Evolutionary conservation across 2,113 vertebrate genomes (phyloP).

Genomic region (Coptodon bakossiorum): DNA sequence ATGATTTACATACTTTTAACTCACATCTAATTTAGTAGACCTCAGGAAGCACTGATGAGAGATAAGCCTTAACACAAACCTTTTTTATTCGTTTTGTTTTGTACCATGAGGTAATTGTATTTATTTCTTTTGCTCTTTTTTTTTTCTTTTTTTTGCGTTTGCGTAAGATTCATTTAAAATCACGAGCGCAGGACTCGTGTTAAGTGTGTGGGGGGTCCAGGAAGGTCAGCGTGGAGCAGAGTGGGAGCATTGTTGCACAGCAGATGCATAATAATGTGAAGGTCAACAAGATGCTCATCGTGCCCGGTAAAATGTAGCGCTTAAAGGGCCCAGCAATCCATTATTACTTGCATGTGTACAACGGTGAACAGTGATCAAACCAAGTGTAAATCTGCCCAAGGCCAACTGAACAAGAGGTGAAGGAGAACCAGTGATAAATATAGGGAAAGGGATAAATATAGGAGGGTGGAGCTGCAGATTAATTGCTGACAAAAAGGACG

Average conservation of each 20-base stretch:
- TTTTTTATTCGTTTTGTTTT: background rate
- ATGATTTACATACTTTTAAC: slow-evolving; percentile 38
- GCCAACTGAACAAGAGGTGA: slow-evolving; percentile 56
- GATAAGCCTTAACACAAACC: background rate
- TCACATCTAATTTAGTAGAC: slow-evolving; percentile 15
- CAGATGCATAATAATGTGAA: slow-evolving; percentile 60
- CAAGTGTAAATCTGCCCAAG: slow-evolving; percentile 55
- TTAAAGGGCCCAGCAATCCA: slow-evolving; percentile 36
- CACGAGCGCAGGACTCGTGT: slow-evolving; percentile 4
- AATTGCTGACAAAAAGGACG: slow-evolving; percentile 72
- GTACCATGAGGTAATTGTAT: background rate
- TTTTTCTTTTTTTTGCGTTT: background rate
- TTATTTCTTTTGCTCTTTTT: background rate
- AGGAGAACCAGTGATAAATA: slow-evolving; percentile 46
- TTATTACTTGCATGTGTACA: slow-evolving; percentile 46
- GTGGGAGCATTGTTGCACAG: slow-evolving; percentile 39
- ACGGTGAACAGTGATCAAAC: slow-evolving; percentile 38
- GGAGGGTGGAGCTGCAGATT: slow-evolving; percentile 58
- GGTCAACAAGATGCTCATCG: slow-evolving; percentile 59
- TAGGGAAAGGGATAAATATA: slow-evolving; percentile 58
- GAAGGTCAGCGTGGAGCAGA: slow-evolving; percentile 35
- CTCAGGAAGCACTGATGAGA: slow-evolving; percentile 3
- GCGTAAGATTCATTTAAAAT: background rate
- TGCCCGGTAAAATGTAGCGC: slow-evolving; percentile 31
- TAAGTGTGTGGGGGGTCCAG: slow-evolving; percentile 1